Evolutionary conservation across 1,140 invertebrate genomes (phyloP).

Genomic region (Heliothis virescens): DNA sequence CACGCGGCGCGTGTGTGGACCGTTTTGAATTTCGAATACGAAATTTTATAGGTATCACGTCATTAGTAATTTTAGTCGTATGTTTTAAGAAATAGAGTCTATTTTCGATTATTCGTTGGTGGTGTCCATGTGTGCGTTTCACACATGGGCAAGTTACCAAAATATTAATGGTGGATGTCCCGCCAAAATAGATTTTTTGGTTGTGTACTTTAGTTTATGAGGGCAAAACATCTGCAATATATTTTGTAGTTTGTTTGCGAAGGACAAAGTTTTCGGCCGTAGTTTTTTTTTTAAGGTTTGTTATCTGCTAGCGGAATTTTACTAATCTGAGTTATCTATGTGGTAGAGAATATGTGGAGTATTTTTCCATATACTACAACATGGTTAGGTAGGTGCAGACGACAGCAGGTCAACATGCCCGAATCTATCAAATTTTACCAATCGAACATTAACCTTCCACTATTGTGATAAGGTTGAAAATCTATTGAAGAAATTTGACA

Average conservation of each 20-base stretch:
- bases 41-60: constrained; percentile 57
- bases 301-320: constrained; percentile 22
- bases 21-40: constrained; percentile 80
- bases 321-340: constrained; percentile 23
- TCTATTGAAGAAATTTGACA: too few species aligned
- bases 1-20: constrained; percentile 77
- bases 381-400: too few species aligned
- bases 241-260: constrained; percentile 14
- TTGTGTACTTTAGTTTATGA: constrained; percentile 20
- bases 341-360: background rate
- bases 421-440: too few species aligned
- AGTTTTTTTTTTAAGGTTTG: constrained; percentile 1
- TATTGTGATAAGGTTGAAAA: too few species aligned
- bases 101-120: constrained; percentile 42
- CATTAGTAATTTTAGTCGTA: constrained; percentile 46
- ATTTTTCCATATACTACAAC: constrained; percentile 16
- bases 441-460: too few species aligned
- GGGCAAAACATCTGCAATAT: constrained; percentile 33
- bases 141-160: constrained; percentile 56
- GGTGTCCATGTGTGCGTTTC: constrained; percentile 48
- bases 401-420: too few species aligned
- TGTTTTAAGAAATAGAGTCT: background rate
- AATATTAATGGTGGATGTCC: constrained; percentile 63
- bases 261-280: constrained; percentile 13
- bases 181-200: constrained; percentile 63